phyloP scores from a whole-genome alignment of 2,888 invertebrate genomes.

The Cheiracanthium punctorium region DNA sequence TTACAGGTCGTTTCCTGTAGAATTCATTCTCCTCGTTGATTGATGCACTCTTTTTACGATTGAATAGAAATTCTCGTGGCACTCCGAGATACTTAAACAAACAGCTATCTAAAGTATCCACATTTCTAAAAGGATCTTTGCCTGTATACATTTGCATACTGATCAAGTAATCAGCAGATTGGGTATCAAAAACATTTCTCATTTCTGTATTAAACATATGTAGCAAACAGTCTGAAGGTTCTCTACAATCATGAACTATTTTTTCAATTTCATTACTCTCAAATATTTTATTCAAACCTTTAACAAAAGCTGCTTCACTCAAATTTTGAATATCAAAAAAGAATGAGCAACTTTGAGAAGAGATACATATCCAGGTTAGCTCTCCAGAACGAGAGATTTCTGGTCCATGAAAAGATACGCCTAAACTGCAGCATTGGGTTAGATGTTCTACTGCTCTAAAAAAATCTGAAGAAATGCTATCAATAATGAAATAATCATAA shows the following conservation, averaged over 20 bases:
- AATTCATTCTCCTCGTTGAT: not conserved
- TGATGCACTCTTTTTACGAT: not conserved
- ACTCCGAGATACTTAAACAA: slow-evolving; percentile 19
- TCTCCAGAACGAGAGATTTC: slow-evolving; percentile 75
- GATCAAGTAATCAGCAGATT: slow-evolving; percentile 76
- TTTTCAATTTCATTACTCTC: slow-evolving; percentile 78
- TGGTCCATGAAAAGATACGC: slow-evolving; percentile 75
- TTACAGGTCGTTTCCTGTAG: slow-evolving; percentile 3
- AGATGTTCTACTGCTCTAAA: slow-evolving; percentile 8
- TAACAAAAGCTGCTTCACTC: slow-evolving; percentile 73
- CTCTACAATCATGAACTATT: slow-evolving; percentile 81
- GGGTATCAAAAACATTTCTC: slow-evolving; percentile 81
- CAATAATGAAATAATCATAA: not conserved
- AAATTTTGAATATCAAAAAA: slow-evolving; percentile 75
- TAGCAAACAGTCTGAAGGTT: slow-evolving; percentile 80
- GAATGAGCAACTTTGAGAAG: slow-evolving; percentile 74
- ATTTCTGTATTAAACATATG: slow-evolving; percentile 80
- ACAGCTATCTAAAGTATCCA: slow-evolving; percentile 30
- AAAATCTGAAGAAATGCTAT: slow-evolving; percentile 9
- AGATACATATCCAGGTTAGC: slow-evolving; percentile 75
- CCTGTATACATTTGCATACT: slow-evolving; percentile 14
- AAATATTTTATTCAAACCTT: slow-evolving; percentile 78
- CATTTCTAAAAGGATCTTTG: not conserved
- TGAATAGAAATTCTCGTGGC: slow-evolving; percentile 22
- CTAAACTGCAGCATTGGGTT: slow-evolving; percentile 72